These are phyloP conservation scores for Epinephelus cyanopodus DNA, from an alignment of 2,113 vertebrate species.

Conservation along the genomic window DNA sequence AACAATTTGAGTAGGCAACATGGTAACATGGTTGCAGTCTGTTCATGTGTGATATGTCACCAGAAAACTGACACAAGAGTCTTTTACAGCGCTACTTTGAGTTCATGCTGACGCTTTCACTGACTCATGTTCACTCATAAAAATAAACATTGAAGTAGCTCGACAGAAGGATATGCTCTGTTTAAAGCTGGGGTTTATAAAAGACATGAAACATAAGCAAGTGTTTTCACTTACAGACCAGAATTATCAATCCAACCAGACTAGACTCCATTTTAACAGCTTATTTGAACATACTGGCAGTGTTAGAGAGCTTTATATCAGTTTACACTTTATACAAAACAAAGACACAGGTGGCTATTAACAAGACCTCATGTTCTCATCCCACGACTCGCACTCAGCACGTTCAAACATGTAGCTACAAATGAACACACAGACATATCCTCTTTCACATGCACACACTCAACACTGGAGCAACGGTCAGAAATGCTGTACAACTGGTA, in stretches of 20 bases:
- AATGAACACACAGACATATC: conserved; percentile 23
- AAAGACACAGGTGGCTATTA: conserved; percentile 70
- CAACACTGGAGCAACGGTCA: conserved; percentile 37
- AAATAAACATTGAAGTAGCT: conserved; percentile 44
- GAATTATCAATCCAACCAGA: conserved; percentile 49
- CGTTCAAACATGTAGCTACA: conserved; percentile 50
- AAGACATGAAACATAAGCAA: conserved; percentile 52
- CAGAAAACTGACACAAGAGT: conserved; percentile 29
- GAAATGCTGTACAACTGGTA: conserved; percentile 50
- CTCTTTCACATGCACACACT: conserved; percentile 24
- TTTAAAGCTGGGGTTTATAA: conserved; percentile 59
- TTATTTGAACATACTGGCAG: conserved; percentile 79
- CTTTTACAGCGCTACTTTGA: conserved; percentile 42
- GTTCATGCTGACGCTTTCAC: conserved; percentile 53
- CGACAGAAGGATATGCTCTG: conserved; percentile 30
- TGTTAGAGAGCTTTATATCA: conserved; percentile 74
- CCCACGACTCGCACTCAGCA: conserved; percentile 21
- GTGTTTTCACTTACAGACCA: conserved; percentile 45
- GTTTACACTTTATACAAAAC: conserved; percentile 71
- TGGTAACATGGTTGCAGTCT: conserved; percentile 65
- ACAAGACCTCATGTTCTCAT: conserved; percentile 56
- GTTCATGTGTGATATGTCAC: conserved; percentile 40
- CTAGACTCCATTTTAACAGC: conserved; percentile 51
- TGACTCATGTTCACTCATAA: conserved; percentile 30
- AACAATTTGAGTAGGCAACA: conserved; percentile 75